Percentiles rank a stretch among this genome's conserved stretches.
Conservation (phyloP, 1,140 invertebrate species). For the Laodelphax striatellus region DNA sequence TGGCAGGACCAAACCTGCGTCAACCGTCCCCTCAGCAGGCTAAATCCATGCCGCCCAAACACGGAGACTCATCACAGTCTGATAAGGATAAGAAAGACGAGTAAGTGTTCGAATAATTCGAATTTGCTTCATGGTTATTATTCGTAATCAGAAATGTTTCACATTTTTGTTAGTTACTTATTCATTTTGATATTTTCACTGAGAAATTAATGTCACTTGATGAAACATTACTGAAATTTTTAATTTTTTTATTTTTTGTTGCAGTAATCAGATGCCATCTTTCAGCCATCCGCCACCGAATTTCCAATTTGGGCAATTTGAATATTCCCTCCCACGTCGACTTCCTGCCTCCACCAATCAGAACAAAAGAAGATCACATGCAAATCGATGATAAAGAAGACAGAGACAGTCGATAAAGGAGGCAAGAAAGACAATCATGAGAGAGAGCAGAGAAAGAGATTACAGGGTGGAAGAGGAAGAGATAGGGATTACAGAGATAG, state of each 20-base stretch:
- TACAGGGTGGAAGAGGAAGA: conserved; percentile 11
- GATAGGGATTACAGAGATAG: conserved; percentile 19
- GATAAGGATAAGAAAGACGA: not conserved
- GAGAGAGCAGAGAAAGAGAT: conserved; percentile 14
- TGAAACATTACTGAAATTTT: not conserved
- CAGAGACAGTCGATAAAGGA: conserved; percentile 6
- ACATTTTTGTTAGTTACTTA: too few species aligned
- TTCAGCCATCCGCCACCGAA: conserved; percentile 9
- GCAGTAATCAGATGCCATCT: not conserved
- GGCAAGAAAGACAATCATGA: conserved; percentile 17
- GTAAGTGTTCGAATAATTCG: not conserved
- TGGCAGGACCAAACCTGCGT: too few species aligned
- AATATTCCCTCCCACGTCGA: conserved; percentile 15
- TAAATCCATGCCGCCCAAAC: too few species aligned
- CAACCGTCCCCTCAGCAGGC: too few species aligned
- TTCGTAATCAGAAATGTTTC: too few species aligned
- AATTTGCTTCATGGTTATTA: not conserved
- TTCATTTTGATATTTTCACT: too few species aligned
- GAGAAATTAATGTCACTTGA: too few species aligned
- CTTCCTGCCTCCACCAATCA: conserved; percentile 1
- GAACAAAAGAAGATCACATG: conserved; percentile 7
- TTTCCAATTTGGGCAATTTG: conserved; percentile 12
- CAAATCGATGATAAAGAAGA: conserved; percentile 4
- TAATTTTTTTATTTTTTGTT: not conserved
- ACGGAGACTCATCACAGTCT: not conserved